Conservation (phyloP, 2,113 vertebrate genomes). For the Entomyzon cyanotis region DNA sequence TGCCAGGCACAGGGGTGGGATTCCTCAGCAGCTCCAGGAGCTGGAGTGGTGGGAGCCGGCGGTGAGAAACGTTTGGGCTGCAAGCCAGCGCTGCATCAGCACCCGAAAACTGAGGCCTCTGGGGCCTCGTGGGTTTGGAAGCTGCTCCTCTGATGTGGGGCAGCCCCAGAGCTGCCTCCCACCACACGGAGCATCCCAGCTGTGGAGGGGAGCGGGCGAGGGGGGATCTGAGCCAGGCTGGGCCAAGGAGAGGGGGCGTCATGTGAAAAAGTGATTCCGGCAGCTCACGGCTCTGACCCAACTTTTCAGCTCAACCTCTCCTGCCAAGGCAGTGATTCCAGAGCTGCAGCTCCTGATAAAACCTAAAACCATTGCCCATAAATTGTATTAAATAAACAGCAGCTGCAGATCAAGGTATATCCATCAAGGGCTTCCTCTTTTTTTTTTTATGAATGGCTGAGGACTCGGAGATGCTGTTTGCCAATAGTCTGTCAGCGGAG, state of each 20-base stretch:
- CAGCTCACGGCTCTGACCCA: conserved; percentile 17
- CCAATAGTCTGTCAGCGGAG: conserved; percentile 63
- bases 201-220: background rate
- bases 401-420: conserved; percentile 69
- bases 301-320: conserved; percentile 1
- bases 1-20: background rate
- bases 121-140: background rate
- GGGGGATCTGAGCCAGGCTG: background rate
- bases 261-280: background rate
- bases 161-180: background rate
- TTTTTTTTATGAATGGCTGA: conserved; percentile 47
- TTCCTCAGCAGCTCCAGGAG: background rate
- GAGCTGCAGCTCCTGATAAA: conserved; percentile 70
- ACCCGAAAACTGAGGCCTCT: background rate
- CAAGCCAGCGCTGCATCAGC: conserved; percentile 2
- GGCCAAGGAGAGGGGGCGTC: background rate
- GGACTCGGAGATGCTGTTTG: conserved; percentile 24
- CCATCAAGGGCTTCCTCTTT: conserved; percentile 56
- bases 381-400: conserved; percentile 69
- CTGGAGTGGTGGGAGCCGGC: background rate
- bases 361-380: conserved; percentile 62
- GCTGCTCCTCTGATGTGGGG: background rate
- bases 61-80: background rate
- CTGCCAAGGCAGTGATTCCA: conserved; percentile 57
- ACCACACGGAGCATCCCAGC: background rate